phyloP scores from a whole-genome alignment of 2,888 invertebrate genomes.

The Platynereis dumerilii region DNA sequence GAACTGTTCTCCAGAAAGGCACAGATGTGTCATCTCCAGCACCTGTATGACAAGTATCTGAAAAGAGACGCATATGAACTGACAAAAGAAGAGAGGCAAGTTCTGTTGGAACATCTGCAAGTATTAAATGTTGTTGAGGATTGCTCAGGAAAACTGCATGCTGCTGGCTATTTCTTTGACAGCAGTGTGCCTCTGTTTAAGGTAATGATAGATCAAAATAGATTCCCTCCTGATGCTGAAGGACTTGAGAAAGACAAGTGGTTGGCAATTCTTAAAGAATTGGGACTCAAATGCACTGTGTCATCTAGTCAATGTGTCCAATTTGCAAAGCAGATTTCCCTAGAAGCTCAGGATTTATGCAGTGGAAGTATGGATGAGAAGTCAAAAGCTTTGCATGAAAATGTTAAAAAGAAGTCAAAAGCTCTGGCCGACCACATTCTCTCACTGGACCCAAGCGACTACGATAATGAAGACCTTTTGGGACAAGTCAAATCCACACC shows the following conservation, averaged over 20 bases:
- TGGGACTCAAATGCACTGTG: slow-evolving; percentile 32
- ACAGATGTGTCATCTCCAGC: slow-evolving; percentile 34
- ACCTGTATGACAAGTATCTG: slow-evolving; percentile 34
- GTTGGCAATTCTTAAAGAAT: slow-evolving; percentile 27
- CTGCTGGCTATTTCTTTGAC: slow-evolving; percentile 42
- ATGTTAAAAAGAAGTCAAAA: slow-evolving; percentile 26
- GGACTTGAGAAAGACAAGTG: slow-evolving; percentile 31
- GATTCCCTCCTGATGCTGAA: slow-evolving; percentile 36
- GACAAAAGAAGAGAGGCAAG: slow-evolving; percentile 24
- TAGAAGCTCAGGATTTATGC: slow-evolving; percentile 19
- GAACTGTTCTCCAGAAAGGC: slow-evolving; percentile 34
- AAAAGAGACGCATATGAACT: slow-evolving; percentile 18
- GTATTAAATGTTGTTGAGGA: slow-evolving; percentile 34
- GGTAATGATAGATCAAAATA: slow-evolving; percentile 38
- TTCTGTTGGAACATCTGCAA: slow-evolving; percentile 33
- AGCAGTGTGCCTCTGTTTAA: slow-evolving; percentile 37
- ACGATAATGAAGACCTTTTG: slow-evolving; percentile 23
- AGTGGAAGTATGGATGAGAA: slow-evolving; percentile 9
- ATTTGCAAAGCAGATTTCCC: slow-evolving; percentile 32
- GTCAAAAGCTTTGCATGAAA: too few relatives aligned
- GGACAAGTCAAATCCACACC: slow-evolving; percentile 23
- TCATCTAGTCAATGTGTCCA: slow-evolving; percentile 30
- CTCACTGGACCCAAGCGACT: slow-evolving; percentile 10
- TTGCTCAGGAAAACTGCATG: slow-evolving; percentile 30
- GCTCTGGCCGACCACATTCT: slow-evolving; percentile 31